Base-by-base conservation (phyloP, 2,113 vertebrate genomes). In the Lycocorax pyrrhopterus region DNA sequence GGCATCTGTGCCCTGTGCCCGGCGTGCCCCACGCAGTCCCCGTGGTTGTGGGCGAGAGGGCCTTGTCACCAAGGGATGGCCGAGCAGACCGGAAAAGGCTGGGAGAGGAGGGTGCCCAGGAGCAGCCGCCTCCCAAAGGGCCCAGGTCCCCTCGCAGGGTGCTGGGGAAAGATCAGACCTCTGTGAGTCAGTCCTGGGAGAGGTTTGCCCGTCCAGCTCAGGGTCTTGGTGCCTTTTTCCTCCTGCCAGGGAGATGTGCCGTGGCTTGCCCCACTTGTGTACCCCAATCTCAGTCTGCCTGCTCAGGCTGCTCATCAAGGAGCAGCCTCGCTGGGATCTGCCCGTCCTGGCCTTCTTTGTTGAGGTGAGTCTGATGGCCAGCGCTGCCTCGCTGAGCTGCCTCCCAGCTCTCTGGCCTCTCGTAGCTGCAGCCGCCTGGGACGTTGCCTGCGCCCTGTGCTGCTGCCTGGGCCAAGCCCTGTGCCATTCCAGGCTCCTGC, bases 211-310 rank as follows among this genome's bases (percentile, higher is more conserved):
- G 1, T 6, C 8, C 6, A 4, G 21, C 56, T 58, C 21, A 58
- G 33, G 21, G 33, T n/a, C 33, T 58, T 10, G 33, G 21, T 23
- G 33, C 21, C 56, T 27, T 58, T 58, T 58, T 23, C 56, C 22
- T 4, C 21, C 22, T 25, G 56, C 10, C 56, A 59, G 56, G 56
- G 56, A 59, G 15, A 25, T 59, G 22, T 4, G 9, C n/a, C 15
- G 13, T 59, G 33, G 6, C 21, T 58, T 7, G 21, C 16, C 15
- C 9, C n/a, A 1, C 6, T 9, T 37, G n/a, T 59, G n/a, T 59
- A 4, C n/a, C 15, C 6, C 1, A 2, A 16, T 35, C 10, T 4
- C n/a, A 11, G 0, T 35, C 1, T 6, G 2, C n/a, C 15, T 59
- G 23, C 58, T 59, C 7, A 3, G 7, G 15, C n/a, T 26, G n/a